Evolutionary conservation across 2,113 vertebrate genomes (phyloP).

Genomic region (Dinomys branickii): DNA sequence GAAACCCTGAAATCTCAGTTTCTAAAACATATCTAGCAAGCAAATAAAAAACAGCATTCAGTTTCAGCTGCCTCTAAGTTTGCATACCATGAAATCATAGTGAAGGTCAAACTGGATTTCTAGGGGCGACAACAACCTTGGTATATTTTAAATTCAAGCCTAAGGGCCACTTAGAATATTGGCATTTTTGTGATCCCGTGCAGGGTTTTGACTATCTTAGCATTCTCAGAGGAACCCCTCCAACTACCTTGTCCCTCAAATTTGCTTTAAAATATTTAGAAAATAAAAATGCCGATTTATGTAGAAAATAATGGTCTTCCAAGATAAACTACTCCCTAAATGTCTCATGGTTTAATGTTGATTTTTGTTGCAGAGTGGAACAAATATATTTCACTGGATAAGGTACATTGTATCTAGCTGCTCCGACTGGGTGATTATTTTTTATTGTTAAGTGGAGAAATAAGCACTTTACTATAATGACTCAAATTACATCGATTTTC

Average conservation of each 20-base stretch:
- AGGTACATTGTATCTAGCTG: slow-evolving; percentile 61
- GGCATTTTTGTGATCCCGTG: not conserved
- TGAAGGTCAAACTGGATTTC: not conserved
- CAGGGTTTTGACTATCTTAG: not conserved
- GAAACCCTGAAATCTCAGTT: not conserved
- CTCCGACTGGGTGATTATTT: slow-evolving; percentile 62
- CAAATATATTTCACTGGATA: slow-evolving; percentile 67
- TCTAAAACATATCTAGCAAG: not conserved
- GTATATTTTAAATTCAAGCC: slow-evolving; percentile 21
- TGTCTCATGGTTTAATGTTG: slow-evolving; percentile 52
- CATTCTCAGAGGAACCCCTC: slow-evolving; percentile 6
- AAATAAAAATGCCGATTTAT: slow-evolving; percentile 62
- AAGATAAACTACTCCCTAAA: slow-evolving; percentile 58
- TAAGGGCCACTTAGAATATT: slow-evolving; percentile 24
- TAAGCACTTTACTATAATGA: slow-evolving; percentile 75
- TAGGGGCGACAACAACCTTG: not conserved
- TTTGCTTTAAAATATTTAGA: slow-evolving; percentile 65
- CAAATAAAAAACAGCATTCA: not conserved
- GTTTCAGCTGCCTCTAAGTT: not conserved
- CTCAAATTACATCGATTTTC: slow-evolving; percentile 81
- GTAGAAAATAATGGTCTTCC: slow-evolving; percentile 61
- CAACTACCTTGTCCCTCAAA: not conserved
- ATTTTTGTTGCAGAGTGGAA: slow-evolving; percentile 61
- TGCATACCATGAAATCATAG: slow-evolving; percentile 46
- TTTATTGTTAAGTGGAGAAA: slow-evolving; percentile 74